Evolutionary conservation across 2,797 vertebrate genomes (phyloP), one percentile per base, ranked within the genome.

Genomic region (Eulemur mongoz): DNA sequence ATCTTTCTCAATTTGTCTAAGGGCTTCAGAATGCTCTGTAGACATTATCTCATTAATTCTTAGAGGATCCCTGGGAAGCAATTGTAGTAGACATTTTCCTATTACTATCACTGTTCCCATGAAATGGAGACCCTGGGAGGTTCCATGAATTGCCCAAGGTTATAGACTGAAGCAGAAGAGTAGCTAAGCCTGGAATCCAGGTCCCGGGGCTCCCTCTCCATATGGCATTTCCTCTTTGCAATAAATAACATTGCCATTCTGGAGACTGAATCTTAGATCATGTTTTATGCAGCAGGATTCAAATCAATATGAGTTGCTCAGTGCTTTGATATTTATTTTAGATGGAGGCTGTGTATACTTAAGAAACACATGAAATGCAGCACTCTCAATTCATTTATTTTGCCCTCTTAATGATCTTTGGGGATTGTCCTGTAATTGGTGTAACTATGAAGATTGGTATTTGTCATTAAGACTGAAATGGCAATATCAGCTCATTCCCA

Each of bases 281-380:
- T 95, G 76, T 93, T 95, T 96, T 95, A 92, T 95, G 67, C 35
- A 65, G 75, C 76, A 79, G 63, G 96, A 97, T 94, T 95, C 61
- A 90, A 93, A 95, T 95, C 81, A 91, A 89, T 87, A 63, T 35
- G 43, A 90, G 91, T 80, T 96, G 6, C 54, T 92, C 73, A 22
- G 50, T 89, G 43, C 38, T 86, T 35, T 88, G 76, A 75, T 95
- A 89, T 81, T 96, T 94, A 84, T 93, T 97, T 95, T 93, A 93
- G 72, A 91, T 1, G 12, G 38, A 96, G 30, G 43, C 65, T 91
- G 30, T 91, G 69, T 80, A 93, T 78, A 90, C 76, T 82, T 93
- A 89, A 38, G 52, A 97, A 94, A 87, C 50, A 76, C 43, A 45
- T 27, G 92, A 91, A 95, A 72, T 84, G 12, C 25, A 59, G 40